Evolutionary conservation across 2,113 vertebrate species (phyloP).

Genomic region (Eulemur macaco): DNA sequence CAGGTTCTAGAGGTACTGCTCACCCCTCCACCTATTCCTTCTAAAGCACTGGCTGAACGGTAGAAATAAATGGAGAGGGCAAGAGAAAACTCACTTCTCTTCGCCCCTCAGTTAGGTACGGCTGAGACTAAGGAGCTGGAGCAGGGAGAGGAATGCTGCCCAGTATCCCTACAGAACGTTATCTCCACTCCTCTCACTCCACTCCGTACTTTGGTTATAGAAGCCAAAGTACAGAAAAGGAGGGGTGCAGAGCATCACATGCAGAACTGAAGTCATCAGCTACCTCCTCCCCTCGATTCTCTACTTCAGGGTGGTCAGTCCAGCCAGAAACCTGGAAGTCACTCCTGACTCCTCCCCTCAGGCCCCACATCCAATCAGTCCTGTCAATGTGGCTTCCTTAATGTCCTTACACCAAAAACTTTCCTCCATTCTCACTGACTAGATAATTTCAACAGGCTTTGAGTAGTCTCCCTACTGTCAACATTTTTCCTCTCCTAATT

Average conservation of each 20-base stretch:
- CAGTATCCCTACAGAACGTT: neutral
- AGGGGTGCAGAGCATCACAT: neutral
- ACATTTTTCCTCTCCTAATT: neutral
- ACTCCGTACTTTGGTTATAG: neutral
- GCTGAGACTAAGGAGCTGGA: neutral
- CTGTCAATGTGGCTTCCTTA: neutral
- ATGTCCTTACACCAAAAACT: neutral
- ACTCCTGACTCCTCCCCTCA: neutral
- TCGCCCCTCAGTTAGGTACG: neutral
- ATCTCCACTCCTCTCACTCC: neutral
- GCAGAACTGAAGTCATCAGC: neutral
- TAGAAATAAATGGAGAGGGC: neutral
- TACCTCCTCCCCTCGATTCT: neutral
- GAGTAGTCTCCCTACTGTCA: neutral
- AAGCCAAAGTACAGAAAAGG: neutral
- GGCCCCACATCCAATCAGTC: neutral
- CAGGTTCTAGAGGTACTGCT: accelerated
- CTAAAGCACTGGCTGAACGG: neutral
- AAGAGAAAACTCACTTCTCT: neutral
- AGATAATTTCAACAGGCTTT: neutral
- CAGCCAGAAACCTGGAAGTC: neutral
- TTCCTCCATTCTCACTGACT: neutral
- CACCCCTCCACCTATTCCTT: neutral
- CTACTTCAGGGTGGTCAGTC: neutral
- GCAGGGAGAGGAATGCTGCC: neutral